These are phyloP conservation scores for Falco berigora DNA, from an alignment of 2,797 vertebrate species.

Conservation along the genomic window DNA sequence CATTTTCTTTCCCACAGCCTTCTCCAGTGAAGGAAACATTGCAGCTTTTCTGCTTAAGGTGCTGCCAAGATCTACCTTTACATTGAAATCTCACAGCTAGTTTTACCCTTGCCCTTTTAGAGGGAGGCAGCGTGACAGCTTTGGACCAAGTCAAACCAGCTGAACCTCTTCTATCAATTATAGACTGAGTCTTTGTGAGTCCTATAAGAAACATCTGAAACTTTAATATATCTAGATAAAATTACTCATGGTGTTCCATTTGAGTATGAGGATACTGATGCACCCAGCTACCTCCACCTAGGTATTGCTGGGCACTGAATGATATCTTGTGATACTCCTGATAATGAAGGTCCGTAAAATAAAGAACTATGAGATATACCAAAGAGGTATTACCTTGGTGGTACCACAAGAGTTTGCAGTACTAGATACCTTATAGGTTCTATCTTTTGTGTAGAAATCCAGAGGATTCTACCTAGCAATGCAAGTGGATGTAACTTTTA, in stretches of 20 bases:
- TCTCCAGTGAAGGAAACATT: background rate
- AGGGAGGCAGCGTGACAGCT: background rate
- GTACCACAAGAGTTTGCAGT: background rate
- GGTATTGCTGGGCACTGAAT: background rate
- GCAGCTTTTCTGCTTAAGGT: background rate
- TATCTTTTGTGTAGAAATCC: background rate
- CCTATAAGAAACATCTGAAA: background rate
- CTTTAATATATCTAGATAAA: background rate
- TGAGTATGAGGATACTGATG: background rate
- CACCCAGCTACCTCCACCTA: background rate
- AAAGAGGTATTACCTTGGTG: background rate
- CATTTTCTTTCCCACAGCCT: background rate
- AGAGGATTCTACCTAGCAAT: background rate
- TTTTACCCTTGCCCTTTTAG: background rate
- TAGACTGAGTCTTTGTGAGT: fast-evolving
- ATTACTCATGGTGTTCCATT: background rate
- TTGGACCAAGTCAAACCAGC: background rate
- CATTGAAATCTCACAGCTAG: background rate
- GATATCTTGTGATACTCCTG: background rate
- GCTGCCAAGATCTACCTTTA: background rate
- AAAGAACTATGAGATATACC: background rate
- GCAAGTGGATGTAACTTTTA: background rate
- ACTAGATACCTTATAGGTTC: background rate
- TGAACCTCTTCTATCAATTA: background rate
- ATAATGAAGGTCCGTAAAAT: background rate